Conservation (phyloP, 2,888 invertebrate genomes). For the Itoplectis maculator region DNA sequence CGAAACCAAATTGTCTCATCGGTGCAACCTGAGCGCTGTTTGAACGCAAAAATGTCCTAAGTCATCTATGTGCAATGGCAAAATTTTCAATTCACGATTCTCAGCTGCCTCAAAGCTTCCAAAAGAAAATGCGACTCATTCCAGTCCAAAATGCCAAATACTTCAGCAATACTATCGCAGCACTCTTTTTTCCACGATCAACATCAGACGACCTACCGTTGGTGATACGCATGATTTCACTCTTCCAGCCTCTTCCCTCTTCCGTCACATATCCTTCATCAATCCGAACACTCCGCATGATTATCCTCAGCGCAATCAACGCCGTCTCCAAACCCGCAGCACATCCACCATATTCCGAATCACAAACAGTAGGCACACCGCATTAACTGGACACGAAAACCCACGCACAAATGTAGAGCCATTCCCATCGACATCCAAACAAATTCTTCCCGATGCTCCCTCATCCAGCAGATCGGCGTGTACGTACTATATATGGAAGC, state of each 20-base stretch:
- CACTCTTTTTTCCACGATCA: too few relatives aligned
- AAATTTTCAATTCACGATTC: too few relatives aligned
- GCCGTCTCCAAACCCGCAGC: constrained; percentile 32
- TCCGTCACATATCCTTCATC: constrained; percentile 31
- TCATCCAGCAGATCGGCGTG: constrained; percentile 55
- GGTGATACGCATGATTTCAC: constrained; percentile 37
- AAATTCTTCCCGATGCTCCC: constrained; percentile 39
- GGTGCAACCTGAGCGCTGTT: too few relatives aligned
- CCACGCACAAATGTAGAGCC: constrained; percentile 36
- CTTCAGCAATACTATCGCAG: too few relatives aligned
- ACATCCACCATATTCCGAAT: constrained; percentile 49
- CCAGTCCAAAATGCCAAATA: too few relatives aligned
- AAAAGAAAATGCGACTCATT: too few relatives aligned
- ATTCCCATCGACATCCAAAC: constrained; percentile 12
- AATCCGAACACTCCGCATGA: constrained; percentile 43
- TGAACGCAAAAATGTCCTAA: too few relatives aligned
- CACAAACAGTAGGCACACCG: constrained; percentile 51
- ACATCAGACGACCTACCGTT: constrained; percentile 57
- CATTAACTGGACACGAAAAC: constrained; percentile 26
- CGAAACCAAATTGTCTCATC: too few relatives aligned
- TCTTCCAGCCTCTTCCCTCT: constrained; percentile 12
- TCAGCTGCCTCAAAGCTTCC: too few relatives aligned
- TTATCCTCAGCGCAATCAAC: constrained; percentile 10
- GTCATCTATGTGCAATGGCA: too few relatives aligned
- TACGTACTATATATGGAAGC: constrained; percentile 80